phyloP scores from a whole-genome alignment of 2,888 invertebrate species.

The Heliothis peltigera region DNA sequence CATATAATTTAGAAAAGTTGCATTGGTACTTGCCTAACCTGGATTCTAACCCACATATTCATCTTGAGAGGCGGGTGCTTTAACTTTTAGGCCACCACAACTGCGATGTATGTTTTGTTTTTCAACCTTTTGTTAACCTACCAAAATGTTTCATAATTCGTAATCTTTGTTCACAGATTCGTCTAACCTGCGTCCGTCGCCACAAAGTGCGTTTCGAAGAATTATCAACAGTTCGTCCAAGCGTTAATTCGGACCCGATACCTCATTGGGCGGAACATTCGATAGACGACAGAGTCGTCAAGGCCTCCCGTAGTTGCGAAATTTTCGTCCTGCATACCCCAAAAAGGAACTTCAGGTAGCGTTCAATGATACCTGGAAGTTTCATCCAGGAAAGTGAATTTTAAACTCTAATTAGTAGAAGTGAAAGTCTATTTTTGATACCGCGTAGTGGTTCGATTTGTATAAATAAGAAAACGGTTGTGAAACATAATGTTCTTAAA shows the following conservation, averaged over 20 bases:
- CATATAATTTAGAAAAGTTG: no score
- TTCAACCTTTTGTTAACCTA: no score
- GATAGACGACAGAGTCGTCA: slow-evolving; percentile 61
- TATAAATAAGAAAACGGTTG: slow-evolving; percentile 27
- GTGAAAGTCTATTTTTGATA: slow-evolving; percentile 8
- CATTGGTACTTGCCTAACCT: no score
- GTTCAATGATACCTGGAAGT: slow-evolving; percentile 40
- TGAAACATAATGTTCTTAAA: slow-evolving; percentile 26
- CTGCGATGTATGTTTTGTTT: no score
- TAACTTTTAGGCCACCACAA: no score
- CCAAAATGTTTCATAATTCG: neutral
- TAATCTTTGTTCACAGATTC: slow-evolving; percentile 61
- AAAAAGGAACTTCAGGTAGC: slow-evolving; percentile 54
- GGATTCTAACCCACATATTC: no score
- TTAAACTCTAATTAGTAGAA: slow-evolving; percentile 10
- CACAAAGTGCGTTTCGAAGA: slow-evolving; percentile 75
- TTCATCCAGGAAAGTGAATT: slow-evolving; percentile 40
- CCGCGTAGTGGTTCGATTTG: neutral
- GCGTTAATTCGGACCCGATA: slow-evolving; percentile 76
- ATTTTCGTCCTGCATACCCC: slow-evolving; percentile 75
- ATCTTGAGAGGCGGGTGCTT: no score
- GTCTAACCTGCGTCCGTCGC: slow-evolving; percentile 58
- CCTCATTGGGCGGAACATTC: slow-evolving; percentile 73
- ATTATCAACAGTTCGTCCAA: slow-evolving; percentile 66
- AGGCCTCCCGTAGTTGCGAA: slow-evolving; percentile 75